Conservation (phyloP, 2,113 vertebrate species). For the Hippolais icterina region DNA sequence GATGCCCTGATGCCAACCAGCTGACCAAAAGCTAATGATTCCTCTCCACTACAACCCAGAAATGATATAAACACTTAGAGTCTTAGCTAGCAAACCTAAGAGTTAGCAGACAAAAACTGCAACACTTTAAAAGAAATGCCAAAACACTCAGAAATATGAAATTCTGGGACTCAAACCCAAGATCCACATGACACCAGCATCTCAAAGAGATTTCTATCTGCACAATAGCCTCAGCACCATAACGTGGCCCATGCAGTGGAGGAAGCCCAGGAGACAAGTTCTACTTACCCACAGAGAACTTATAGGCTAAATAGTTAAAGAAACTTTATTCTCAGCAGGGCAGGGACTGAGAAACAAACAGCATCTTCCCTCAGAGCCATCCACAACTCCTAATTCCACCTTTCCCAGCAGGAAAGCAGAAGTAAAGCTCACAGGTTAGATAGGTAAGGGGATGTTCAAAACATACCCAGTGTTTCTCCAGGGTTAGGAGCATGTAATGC, state of each 20-base stretch:
- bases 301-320: background rate
- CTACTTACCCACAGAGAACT: background rate
- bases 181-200: background rate
- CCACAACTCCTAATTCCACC: background rate
- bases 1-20: background rate
- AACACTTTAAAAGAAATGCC: background rate
- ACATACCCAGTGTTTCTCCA: background rate
- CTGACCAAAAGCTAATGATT: background rate
- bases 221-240: background rate
- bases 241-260: background rate
- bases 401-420: background rate
- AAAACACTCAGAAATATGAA: background rate
- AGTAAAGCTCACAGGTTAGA: background rate
- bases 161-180: background rate
- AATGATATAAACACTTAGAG: background rate
- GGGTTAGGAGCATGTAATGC: background rate
- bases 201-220: background rate
- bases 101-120: background rate
- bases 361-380: background rate
- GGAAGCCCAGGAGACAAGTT: background rate
- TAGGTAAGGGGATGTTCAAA: background rate
- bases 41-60: background rate
- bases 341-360: background rate
- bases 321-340: background rate
- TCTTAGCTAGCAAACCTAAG: background rate